Base-by-base conservation (phyloP, 2,113 vertebrate species). In the Notothenia rossii region DNA sequence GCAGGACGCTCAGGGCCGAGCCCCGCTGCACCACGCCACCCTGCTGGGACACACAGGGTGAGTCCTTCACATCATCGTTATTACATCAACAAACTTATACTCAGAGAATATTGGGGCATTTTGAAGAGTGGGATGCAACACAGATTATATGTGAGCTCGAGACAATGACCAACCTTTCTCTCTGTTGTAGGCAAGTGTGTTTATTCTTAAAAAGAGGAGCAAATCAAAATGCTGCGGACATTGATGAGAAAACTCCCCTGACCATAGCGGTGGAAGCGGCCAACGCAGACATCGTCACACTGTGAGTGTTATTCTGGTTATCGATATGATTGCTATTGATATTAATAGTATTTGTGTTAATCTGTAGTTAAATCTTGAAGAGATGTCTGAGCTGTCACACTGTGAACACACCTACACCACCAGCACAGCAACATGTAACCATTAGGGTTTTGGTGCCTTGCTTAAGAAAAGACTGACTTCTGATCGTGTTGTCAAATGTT, bases 141-240 rank as follows among this genome's bases (percentile, higher is more conserved):
- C 7, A 56, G 15, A 62, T 58, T 7, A 5, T 43, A 11, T 14
- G 3, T 48, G 5, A 56, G 15, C 8, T 14, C 4, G 2, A 10
- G 53, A 36, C 13, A 45, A 18, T 72, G 14, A 17, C 25, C 9
- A 46, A 43, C 5, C 18, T 48, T n/a, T 17, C 17, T 79, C 10
- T 85, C 64, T 75, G 29, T 58, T 90, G 82, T 87, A 99, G 98
- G 53, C 98, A 99, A 91, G 98, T 99, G 58, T 99, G 98, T 93
- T 95, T 99, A 79, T 99, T 99, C 91, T 91, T 99, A 76, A 99
- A 99, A 94, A 95, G 98, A 89, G 98, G 98, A 92, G 98, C 98
- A 78, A 98, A 98, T 94, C 98, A 99, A 83, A 98, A 98, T 40
- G 98, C 98, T 56, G 93, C 96, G 33, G 98, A 99, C 85, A 96